Conservation (phyloP, 2,797 vertebrate species). For the Catharus ustulatus region DNA sequence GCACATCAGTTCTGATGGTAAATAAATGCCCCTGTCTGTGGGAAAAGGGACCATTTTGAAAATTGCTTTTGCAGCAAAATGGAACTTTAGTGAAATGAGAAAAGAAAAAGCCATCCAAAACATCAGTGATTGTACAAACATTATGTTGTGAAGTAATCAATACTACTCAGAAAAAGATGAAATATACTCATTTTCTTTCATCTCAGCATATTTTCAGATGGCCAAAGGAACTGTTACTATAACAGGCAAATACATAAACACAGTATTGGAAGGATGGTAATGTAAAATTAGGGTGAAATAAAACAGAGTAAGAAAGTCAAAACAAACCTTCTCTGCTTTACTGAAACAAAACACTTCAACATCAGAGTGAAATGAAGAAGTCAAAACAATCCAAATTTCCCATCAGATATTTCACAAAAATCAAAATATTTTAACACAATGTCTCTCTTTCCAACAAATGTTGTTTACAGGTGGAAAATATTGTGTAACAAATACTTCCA, state of each 20-base stretch:
- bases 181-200: constrained; percentile 37
- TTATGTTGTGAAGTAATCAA: constrained; percentile 41
- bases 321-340: neutral
- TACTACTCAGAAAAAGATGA: constrained; percentile 33
- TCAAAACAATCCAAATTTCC: constrained; percentile 25
- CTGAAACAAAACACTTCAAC: constrained; percentile 1
- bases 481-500: neutral
- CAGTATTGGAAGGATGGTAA: neutral
- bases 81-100: neutral
- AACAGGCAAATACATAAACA: constrained; percentile 19
- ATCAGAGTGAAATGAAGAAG: neutral
- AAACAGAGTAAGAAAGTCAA: constrained; percentile 38
- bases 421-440: neutral
- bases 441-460: rapidly evolving
- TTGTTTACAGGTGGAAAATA: neutral
- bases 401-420: neutral
- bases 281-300: constrained; percentile 16
- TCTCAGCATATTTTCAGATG: constrained; percentile 18
- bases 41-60: constrained; percentile 39
- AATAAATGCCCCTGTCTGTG: neutral
- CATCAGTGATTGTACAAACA: neutral
- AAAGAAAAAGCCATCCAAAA: neutral
- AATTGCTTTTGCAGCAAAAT: neutral
- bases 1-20: neutral
- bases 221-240: neutral